Conservation (phyloP, 2,888 invertebrate genomes). For the Caenorhabditis imperialis region DNA sequence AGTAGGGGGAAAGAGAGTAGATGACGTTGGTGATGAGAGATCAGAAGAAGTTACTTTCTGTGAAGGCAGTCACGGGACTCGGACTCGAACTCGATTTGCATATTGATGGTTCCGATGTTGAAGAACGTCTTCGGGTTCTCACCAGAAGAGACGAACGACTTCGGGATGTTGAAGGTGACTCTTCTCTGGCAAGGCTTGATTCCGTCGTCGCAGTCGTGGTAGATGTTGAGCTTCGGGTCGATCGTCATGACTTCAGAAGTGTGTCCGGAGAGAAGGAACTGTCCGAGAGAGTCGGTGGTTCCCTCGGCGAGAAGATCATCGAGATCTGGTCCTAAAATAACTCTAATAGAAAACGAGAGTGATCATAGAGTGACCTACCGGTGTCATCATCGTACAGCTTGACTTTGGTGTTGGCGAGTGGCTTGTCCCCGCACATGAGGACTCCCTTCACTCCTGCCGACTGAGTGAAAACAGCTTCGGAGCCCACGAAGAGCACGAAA, state of each 20-base stretch:
- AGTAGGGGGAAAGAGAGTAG: constrained; percentile 13
- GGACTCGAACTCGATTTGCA: constrained; percentile 66
- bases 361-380: constrained; percentile 52
- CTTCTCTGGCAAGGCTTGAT: constrained; percentile 66
- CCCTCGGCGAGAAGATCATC: constrained; percentile 72
- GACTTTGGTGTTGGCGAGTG: constrained; percentile 66
- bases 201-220: constrained; percentile 69
- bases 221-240: constrained; percentile 68
- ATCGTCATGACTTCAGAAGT: constrained; percentile 70
- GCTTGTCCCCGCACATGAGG: constrained; percentile 69
- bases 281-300: constrained; percentile 68
- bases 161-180: constrained; percentile 65
- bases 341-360: not conserved
- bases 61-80: constrained; percentile 67
- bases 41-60: constrained; percentile 20
- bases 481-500: constrained; percentile 8
- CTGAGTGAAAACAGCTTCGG: constrained; percentile 63
- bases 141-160: constrained; percentile 63
- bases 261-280: constrained; percentile 66
- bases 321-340: constrained; percentile 67
- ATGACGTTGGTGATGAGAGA: constrained; percentile 13
- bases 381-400: constrained; percentile 73
- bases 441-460: constrained; percentile 69
- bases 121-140: constrained; percentile 61
- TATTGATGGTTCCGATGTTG: constrained; percentile 61